Base-by-base conservation (phyloP, 2,797 vertebrate species). In the Percopsis omiscomaycus region DNA sequence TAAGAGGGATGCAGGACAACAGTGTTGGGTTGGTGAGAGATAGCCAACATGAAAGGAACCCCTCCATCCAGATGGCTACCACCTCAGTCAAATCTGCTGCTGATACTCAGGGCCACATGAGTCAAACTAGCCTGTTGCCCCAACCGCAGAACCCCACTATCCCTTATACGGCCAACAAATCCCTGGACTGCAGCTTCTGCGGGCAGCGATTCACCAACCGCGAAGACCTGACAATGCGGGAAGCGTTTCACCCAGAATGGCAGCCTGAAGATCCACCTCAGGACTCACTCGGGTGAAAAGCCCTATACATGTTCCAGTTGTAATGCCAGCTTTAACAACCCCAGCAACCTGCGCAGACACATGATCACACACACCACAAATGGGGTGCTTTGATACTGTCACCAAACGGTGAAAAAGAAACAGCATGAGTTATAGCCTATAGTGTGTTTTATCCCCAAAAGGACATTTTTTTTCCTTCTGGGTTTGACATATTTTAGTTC, bases 201-300 rank as follows among this genome's bases (percentile, higher is more conserved):
- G 78, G 77, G 0, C 63, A 86, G 66, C 63, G 16, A 30, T 90
- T 90, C 64, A 57, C 61, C 48, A 86, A 9, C 50, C 88, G 86
- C 0, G 83, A 86, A 59, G 89, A 88, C 30, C 76, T 89, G 56
- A 0, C 86, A 89, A 66, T 92, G 90, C 1, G 90, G 89, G 13
- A 90, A 90, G 13, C 84, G 89, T 64, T 91, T 92, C 86, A 89
- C 89, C 0, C 90, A 91, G 65, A 89, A 85, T 13, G 89, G 90
- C 62, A 90, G 88, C 83, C 84, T 92, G 66, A 89, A 89, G 68
- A 90, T 91, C 74, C 90, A 92, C 79, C 68, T 90, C 68, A 82
- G 89, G 78, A 92, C 88, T 48, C 90, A 92, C 74, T 91, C 90
- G 0, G 89, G 89, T 28, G 90, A 92, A 78, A 92, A 91, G 56